Conservation (phyloP, 2,888 invertebrate genomes). For the Conchocele bisecta region DNA sequence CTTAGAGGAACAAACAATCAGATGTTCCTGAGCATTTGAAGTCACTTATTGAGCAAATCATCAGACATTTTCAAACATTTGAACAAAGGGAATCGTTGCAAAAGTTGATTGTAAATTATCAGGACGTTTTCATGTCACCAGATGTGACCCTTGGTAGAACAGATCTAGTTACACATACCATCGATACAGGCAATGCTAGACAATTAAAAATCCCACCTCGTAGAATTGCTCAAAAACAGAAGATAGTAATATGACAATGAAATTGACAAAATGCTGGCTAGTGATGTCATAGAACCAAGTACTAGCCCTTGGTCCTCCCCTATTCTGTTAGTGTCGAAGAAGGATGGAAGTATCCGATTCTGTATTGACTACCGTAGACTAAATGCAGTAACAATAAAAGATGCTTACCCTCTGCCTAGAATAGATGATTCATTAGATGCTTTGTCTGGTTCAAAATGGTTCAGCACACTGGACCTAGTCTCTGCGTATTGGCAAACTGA, state of each 20-base stretch:
- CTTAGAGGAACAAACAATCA: not conserved
- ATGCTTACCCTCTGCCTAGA: constrained; percentile 39
- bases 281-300: constrained; percentile 37
- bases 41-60: not conserved
- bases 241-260: constrained; percentile 34
- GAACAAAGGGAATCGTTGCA: not conserved
- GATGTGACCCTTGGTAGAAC: constrained; percentile 33
- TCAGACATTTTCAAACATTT: not conserved
- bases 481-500: constrained; percentile 47
- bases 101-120: not conserved
- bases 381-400: constrained; percentile 28
- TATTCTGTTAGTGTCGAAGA: constrained; percentile 36
- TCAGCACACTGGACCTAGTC: constrained; percentile 33
- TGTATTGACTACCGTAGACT: constrained; percentile 36
- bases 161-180: constrained; percentile 32
- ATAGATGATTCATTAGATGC: constrained; percentile 35
- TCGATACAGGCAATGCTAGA: constrained; percentile 5
- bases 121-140: not conserved
- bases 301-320: constrained; percentile 46
- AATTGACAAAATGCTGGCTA: constrained; percentile 10
- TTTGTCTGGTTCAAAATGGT: constrained; percentile 41
- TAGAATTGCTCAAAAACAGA: not conserved
- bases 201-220: constrained; percentile 19
- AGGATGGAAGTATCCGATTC: constrained; percentile 41
- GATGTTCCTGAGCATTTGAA: not conserved